Base-by-base conservation (phyloP, 2,888 invertebrate species). In the Dorcus parallelipipedus region DNA sequence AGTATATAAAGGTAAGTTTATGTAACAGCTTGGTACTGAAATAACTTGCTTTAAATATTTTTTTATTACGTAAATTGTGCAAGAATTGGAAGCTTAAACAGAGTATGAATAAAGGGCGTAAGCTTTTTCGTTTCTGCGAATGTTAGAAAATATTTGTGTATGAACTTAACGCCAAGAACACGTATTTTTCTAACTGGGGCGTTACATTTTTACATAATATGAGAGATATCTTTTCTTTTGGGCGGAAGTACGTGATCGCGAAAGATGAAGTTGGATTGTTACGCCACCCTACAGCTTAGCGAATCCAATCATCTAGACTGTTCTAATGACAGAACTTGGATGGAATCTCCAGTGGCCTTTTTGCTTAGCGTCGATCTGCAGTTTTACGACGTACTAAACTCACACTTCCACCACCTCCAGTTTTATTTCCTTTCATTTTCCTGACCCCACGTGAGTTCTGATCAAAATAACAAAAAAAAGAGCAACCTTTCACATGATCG, bases 361-460 rank as follows among this genome's bases (percentile, higher is more conserved):
- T 64, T 61, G 64, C 65, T 54, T 63, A 65, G 64, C 67, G 63
- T 62, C 69, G 67, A 70, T 69, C 67, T 68, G 64, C 67, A 68
- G 66, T 72, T 73, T 73, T 71, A 73, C 71, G 73, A 73, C 68
- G 68, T 64, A 69, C 69, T 73, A 71, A 71, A 70, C 67, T 69
- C 61, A 64, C 63, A 66, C 64, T 64, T 67, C 67, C 62, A 57
- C 67, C 62, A 57, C 60, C 66, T 67, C 59, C 60, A 68, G 7
- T 69, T 69, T 69, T 69, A 68, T 68, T 70, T 67, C 64, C 67
- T 71, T 71, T 68, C 70, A 69, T 69, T 67, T 69, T 70, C 70
- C 65, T 69, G 70, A 71, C 71, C 71, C 68, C 69, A 69, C 69
- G 68, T 70, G 68, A 71, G 64, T 60, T 59, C 61, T 54, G 56